A percentile compares a stretch with the other conserved stretches of the same genome.
These are phyloP conservation scores for Paratrypauchen microcephalus DNA, from an alignment of 2,797 vertebrate species.

Conservation along the genomic window DNA sequence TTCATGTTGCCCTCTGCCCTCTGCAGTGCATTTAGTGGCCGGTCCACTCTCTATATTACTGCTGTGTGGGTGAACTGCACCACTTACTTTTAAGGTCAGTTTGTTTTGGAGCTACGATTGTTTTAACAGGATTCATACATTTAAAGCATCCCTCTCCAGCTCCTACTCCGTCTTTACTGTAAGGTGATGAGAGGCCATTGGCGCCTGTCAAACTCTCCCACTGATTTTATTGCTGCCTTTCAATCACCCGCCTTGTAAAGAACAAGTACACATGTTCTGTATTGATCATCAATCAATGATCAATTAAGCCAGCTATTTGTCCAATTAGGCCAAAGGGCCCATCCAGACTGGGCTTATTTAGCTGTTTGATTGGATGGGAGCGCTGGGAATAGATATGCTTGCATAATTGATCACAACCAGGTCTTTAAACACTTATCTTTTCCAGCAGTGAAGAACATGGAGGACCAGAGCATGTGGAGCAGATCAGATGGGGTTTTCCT, in stretches of 20 bases:
- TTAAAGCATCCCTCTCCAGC: slow-evolving; percentile 6
- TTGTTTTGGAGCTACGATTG: slow-evolving; percentile 18
- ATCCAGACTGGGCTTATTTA: slow-evolving; percentile 67
- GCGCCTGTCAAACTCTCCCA: slow-evolving; percentile 67
- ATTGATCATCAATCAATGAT: slow-evolving; percentile 85
- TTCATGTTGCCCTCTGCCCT: slow-evolving; percentile 24
- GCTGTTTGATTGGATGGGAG: slow-evolving; percentile 72
- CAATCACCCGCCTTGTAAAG: slow-evolving; percentile 77
- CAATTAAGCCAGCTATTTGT: slow-evolving; percentile 84
- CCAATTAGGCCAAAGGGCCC: slow-evolving; percentile 73
- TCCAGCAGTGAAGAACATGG: slow-evolving; percentile 43
- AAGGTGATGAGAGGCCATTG: slow-evolving; percentile 59
- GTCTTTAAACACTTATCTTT: slow-evolving; percentile 75
- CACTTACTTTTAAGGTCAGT: slow-evolving; percentile 14
- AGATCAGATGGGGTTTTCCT: slow-evolving; percentile 11
- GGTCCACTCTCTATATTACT: slow-evolving; percentile 16
- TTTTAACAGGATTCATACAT: slow-evolving; percentile 8
- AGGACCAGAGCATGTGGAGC: slow-evolving; percentile 33
- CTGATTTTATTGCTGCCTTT: slow-evolving; percentile 76
- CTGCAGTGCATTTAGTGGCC: slow-evolving; percentile 3
- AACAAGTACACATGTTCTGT: slow-evolving; percentile 77
- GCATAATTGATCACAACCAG: slow-evolving; percentile 75
- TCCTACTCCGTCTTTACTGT: slow-evolving; percentile 16
- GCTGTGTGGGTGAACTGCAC: slow-evolving; percentile 5
- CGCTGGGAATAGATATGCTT: slow-evolving; percentile 68